Base-by-base conservation (phyloP, 2,113 vertebrate species). In the Corvus cornix region DNA sequence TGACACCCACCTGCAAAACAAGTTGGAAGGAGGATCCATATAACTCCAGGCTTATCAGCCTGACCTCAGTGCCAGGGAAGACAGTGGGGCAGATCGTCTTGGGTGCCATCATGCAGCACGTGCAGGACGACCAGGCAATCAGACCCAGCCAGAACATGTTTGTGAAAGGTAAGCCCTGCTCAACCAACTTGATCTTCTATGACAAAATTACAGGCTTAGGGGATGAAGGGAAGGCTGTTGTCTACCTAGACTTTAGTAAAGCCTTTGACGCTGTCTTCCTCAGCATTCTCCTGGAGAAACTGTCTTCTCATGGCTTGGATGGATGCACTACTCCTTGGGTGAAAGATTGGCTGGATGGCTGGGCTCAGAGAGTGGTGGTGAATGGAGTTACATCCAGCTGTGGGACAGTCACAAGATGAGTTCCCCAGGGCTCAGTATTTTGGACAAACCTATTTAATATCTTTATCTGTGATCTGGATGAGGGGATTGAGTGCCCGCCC, bases 21-120 rank as follows among this genome's bases (percentile, higher is more conserved):
- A 9, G 7, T 14, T 0, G 0, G 51, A 51, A 66, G 46, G 17
- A 82, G 31, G 8, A 28, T 70, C 15, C 2, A 1, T 11, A 2
- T 6, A 69, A 43, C 6, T 24, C 16, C 23, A 75, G 39, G 15
- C 5, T 39, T 24, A 13, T 70, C 39, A 72, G 20, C 6, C 21
- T 81, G 56, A 31, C 8, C 39, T 66, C 1, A 0, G 13, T 33
- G 58, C 21, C 0, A 0, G 31, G 33, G n/a, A 69, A 81, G 16
- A 13, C 37, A 30, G 10, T 26, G 22, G 52, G 67, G 18, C 21
- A 72, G 41, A 44, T 27, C 31, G 33, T 15, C 8, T 18, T 49
- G 17, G 24, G 6, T 78, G 10, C 7, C 16, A 20, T 68, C 18
- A 9, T 1, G 3, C 0, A 1, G 19, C 9, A 39, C 11, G 13